Base-by-base conservation (phyloP, 2,113 vertebrate genomes). In the Romanogobio albipinnatus region DNA sequence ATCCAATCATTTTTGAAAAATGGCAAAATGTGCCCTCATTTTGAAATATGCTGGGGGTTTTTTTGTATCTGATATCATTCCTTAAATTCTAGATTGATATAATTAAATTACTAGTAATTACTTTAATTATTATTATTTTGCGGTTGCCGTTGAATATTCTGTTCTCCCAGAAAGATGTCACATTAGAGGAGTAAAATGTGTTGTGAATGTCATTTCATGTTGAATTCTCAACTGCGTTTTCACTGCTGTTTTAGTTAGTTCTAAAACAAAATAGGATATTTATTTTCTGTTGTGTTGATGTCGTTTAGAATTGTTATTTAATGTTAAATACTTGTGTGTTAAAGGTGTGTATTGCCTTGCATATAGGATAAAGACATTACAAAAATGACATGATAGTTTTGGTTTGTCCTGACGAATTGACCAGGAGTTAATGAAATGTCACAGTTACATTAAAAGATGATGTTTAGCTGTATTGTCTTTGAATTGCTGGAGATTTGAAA, bases 341-440 rank as follows among this genome's bases (percentile, higher is more conserved):
- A 29, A 89, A 96, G 93, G 94, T 95, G 93, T 94, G 96, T 96
- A 95, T 96, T 96, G 95, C 96, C 95, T 97, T 76, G 51, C 45
- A n/a, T 97, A 96, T 92, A 95, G 94, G 89, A 94, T 94, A 92
- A 87, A 93, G 91, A 87, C 33, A 51, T 62, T 62, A 56, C n/a
- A 51, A 33, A 29, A 76, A 5, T 15, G 4, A 2, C 24, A 17
- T 29, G 2, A 29, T 11, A 26, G 26, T 26, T 74, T 26, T 26
- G 71, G 6, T 49, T 74, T 26, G 71, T 4, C 9, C 66, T 5
- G 66, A 22, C 3, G 0, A 39, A 70, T 2, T 74, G 5, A 74
- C 6, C 70, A 11, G 39, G 39, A 47, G 15, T 71, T 43, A 71
- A 45, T 71, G 19, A 71, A 45, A 45, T 13, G 70, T 8, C 17